Percentiles rank a stretch among this genome's conserved stretches.
These are phyloP conservation scores for Lasius fuliginosus DNA, from an alignment of 2,888 invertebrate species.

Conservation along the genomic window DNA sequence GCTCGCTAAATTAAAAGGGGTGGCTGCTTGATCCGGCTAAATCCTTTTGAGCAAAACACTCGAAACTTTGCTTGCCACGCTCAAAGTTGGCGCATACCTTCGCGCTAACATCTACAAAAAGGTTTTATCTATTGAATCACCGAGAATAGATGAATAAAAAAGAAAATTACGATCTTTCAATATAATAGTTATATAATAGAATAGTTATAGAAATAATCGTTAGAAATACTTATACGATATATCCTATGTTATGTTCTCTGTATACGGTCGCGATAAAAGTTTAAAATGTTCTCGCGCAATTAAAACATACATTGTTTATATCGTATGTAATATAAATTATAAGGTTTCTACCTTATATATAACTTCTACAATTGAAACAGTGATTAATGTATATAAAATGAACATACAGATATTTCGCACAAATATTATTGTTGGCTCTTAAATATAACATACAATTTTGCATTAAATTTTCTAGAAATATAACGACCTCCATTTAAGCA, in stretches of 20 bases:
- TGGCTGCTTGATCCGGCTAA: conserved; percentile 71
- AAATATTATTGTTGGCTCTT: neutral
- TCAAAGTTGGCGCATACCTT: conserved; percentile 66
- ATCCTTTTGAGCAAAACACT: conserved; percentile 77
- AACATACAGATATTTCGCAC: conserved; percentile 3
- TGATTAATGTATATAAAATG: neutral
- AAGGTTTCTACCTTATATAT: too few species aligned
- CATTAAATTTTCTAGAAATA: conserved; percentile 13
- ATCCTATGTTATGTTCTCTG: neutral
- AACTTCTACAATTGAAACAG: conserved; percentile 4
- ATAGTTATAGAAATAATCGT: neutral
- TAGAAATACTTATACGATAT: neutral
- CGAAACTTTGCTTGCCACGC: conserved; percentile 70
- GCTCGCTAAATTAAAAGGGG: conserved; percentile 75
- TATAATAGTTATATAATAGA: too few species aligned
- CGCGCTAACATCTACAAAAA: conserved; percentile 63
- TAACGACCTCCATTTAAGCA: conserved; percentile 6
- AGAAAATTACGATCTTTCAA: conserved; percentile 28
- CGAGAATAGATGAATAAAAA: conserved; percentile 55
- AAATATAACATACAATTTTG: neutral
- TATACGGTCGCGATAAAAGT: neutral
- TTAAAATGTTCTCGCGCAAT: conserved; percentile 11
- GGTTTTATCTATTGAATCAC: conserved; percentile 71
- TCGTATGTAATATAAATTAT: neutral
- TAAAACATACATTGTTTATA: conserved; percentile 7